A percentile compares a stretch with the other conserved stretches of the same genome.
phyloP scores from a whole-genome alignment of 2,797 vertebrate genomes.

The Rhynchotus rufescens region DNA sequence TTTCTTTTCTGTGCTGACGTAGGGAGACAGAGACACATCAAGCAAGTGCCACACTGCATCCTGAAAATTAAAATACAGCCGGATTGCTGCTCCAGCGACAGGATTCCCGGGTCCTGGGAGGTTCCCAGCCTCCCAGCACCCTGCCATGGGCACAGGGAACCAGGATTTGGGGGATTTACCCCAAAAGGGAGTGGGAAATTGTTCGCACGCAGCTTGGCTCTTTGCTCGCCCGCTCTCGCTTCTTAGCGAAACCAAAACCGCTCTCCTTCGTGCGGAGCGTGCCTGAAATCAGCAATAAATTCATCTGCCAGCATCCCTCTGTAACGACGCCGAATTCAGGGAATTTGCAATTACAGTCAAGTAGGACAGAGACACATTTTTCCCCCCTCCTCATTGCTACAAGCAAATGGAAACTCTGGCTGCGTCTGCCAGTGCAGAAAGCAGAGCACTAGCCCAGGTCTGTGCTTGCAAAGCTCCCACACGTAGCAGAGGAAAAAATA shows the following conservation, averaged over 20 bases:
- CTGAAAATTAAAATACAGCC: constrained; percentile 48
- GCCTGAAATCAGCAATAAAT: neutral
- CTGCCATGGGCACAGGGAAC: neutral
- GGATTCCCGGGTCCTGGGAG: neutral
- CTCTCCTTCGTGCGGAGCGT: neutral
- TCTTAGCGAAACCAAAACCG: neutral
- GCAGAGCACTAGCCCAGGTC: neutral
- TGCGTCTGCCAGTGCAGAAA: neutral
- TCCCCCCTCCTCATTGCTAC: neutral
- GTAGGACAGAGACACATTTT: rapidly evolving
- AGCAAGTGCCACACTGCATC: neutral
- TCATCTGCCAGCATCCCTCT: rapidly evolving
- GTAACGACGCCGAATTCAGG: neutral
- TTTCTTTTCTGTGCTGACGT: constrained; percentile 23
- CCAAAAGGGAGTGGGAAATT: neutral
- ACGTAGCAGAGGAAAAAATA: neutral
- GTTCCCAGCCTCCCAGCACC: neutral
- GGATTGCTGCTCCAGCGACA: neutral
- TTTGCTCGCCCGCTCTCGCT: neutral
- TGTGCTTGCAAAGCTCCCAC: neutral
- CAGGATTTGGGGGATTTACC: neutral
- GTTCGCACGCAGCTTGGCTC: neutral
- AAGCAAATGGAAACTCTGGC: neutral
- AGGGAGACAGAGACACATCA: neutral
- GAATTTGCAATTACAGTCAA: neutral